Conservation (phyloP, 2,797 vertebrate genomes). For the Diplodus puntazzo region DNA sequence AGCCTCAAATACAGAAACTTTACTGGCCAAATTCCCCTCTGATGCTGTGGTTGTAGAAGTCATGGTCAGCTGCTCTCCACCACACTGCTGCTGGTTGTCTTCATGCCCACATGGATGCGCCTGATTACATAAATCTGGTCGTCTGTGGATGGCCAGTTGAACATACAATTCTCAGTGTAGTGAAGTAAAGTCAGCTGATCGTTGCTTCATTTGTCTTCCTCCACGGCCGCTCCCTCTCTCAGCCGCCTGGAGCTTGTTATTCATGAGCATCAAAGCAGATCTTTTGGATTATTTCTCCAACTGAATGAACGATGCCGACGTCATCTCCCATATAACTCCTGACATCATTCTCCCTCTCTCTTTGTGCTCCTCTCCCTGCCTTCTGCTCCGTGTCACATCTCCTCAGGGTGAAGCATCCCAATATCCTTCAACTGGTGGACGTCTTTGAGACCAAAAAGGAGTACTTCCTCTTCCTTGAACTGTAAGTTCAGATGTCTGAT, state of each 20-base stretch:
- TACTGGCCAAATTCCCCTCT: constrained; percentile 5
- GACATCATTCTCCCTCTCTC: constrained; percentile 35
- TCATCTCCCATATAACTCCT: constrained; percentile 17
- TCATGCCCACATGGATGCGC: constrained; percentile 2
- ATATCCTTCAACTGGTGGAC: constrained; percentile 97
- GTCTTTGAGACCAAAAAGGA: constrained; percentile 98
- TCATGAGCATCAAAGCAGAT: constrained; percentile 22
- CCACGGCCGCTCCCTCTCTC: not conserved
- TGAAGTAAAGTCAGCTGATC: constrained; percentile 15
- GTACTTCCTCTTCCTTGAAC: constrained; percentile 98
- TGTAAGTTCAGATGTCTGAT: constrained; percentile 88
- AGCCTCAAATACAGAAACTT: not conserved
- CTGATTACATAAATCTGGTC: constrained; percentile 7
- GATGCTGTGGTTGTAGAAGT: constrained; percentile 14
- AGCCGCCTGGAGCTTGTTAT: constrained; percentile 25
- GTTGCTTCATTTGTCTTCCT: not conserved
- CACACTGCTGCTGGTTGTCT: not conserved
- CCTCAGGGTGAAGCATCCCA: constrained; percentile 96
- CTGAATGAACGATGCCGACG: constrained; percentile 11
- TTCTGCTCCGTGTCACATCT: constrained; percentile 31
- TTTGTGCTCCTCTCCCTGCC: constrained; percentile 33
- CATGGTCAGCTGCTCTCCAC: constrained; percentile 14
- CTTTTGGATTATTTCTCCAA: constrained; percentile 15
- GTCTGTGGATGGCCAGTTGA: constrained; percentile 14
- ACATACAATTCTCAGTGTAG: constrained; percentile 3